A percentile compares a stretch with the other conserved stretches of the same genome.
Conservation (phyloP, 2,797 vertebrate species). For the Sphenodon punctatus region DNA sequence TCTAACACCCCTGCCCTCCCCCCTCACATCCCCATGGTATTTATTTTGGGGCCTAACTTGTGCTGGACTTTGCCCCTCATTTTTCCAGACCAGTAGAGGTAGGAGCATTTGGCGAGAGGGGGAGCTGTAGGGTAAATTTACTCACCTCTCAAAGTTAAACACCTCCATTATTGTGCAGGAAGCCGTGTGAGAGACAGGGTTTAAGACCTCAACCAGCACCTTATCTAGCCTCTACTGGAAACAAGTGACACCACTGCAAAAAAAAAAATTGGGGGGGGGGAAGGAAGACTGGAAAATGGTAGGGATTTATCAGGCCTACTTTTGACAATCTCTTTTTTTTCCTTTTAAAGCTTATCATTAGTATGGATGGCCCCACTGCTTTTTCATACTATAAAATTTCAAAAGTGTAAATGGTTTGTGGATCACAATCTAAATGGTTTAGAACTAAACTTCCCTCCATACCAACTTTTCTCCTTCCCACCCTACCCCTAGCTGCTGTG, state of each 20-base stretch:
- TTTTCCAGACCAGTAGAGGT: neutral
- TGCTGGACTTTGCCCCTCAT: slow-evolving; percentile 49
- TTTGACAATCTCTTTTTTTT: neutral
- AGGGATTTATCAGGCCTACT: neutral
- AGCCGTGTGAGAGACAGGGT: neutral
- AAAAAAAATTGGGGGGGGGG: too few relatives aligned
- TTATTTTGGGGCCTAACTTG: slow-evolving; percentile 31
- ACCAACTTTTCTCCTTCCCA: too few relatives aligned
- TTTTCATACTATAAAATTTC: too few relatives aligned
- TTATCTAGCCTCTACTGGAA: too few relatives aligned
- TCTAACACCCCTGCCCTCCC: neutral
- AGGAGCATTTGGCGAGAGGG: neutral
- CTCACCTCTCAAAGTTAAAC: neutral
- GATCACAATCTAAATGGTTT: too few relatives aligned
- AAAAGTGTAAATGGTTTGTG: too few relatives aligned
- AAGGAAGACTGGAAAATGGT: neutral
- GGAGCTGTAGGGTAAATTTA: neutral
- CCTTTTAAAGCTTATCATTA: too few relatives aligned
- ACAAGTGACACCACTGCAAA: too few relatives aligned
- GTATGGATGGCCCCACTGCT: too few relatives aligned
- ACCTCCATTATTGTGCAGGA: accelerated
- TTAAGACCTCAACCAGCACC: neutral
- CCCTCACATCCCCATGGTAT: neutral
- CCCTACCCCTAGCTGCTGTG: too few relatives aligned
- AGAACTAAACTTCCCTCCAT: too few relatives aligned